phyloP scores from a whole-genome alignment of 2,797 vertebrate genomes.

The Paguma larvata region DNA sequence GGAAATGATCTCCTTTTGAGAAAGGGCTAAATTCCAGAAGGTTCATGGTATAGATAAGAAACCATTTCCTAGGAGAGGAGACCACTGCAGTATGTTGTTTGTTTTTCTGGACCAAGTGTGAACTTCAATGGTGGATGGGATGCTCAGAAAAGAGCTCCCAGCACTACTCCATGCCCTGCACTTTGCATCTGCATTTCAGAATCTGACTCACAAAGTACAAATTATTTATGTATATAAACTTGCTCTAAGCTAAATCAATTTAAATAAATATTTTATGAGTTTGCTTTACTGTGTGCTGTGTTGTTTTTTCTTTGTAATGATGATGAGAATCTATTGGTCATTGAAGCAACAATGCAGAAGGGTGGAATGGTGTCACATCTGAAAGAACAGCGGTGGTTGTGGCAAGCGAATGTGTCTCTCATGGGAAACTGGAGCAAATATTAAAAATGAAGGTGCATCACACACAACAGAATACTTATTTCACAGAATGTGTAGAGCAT shows the following conservation, averaged over 20 bases:
- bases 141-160: background rate
- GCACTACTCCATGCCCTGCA: constrained; percentile 24
- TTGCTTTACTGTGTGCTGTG: constrained; percentile 78
- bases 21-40: background rate
- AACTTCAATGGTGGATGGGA: constrained; percentile 17
- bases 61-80: background rate
- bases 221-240: constrained; percentile 83
- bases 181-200: constrained; percentile 78
- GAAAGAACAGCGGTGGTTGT: background rate
- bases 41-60: background rate
- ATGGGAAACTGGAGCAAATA: background rate
- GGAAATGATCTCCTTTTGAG: background rate
- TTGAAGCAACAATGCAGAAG: background rate
- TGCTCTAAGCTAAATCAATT: constrained; percentile 87
- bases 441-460: background rate
- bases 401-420: background rate
- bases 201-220: constrained; percentile 76
- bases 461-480: background rate
- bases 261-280: constrained; percentile 87
- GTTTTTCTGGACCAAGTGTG: constrained; percentile 7
- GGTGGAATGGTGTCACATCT: background rate
- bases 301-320: constrained; percentile 58
- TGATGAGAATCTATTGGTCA: constrained; percentile 58
- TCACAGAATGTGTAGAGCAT: background rate
- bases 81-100: background rate